Conservation (phyloP, 2,113 vertebrate genomes). For the Crotophaga sulcirostris region DNA sequence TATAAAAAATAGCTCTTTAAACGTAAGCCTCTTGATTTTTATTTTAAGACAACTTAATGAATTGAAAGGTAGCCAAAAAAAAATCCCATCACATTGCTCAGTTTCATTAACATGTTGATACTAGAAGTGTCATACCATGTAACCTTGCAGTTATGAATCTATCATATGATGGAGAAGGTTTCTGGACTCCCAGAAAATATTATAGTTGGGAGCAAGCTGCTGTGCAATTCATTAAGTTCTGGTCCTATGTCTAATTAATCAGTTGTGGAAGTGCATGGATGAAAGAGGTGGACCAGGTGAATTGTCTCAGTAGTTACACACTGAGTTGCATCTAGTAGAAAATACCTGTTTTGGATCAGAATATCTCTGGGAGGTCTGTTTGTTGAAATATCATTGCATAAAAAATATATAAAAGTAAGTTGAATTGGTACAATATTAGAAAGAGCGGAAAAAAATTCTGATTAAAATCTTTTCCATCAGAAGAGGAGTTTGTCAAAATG, state of each 20-base stretch:
- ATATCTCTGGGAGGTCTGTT: not conserved
- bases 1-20: not conserved
- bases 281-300: not conserved
- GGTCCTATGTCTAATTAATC: not conserved
- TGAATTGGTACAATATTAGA: not conserved
- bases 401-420: not conserved
- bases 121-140: not conserved
- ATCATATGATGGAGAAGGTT: not conserved
- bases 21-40: not conserved
- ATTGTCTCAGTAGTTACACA: not conserved
- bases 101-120: slow-evolving; percentile 8
- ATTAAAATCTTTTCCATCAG: not conserved
- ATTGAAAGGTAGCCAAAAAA: slow-evolving; percentile 10
- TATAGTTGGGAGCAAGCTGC: not conserved
- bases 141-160: not conserved
- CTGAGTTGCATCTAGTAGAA: not conserved
- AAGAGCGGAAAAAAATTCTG: not conserved
- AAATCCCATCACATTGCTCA: not conserved
- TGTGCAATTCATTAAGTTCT: not conserved
- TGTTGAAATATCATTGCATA: not conserved
- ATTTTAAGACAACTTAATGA: not conserved
- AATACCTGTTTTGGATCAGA: not conserved
- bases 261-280: not conserved
- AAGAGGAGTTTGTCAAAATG: not conserved
- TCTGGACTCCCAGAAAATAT: not conserved